Evolutionary conservation across 2,888 invertebrate genomes (phyloP).

Genomic region (Leptinotarsa tumamoca): DNA sequence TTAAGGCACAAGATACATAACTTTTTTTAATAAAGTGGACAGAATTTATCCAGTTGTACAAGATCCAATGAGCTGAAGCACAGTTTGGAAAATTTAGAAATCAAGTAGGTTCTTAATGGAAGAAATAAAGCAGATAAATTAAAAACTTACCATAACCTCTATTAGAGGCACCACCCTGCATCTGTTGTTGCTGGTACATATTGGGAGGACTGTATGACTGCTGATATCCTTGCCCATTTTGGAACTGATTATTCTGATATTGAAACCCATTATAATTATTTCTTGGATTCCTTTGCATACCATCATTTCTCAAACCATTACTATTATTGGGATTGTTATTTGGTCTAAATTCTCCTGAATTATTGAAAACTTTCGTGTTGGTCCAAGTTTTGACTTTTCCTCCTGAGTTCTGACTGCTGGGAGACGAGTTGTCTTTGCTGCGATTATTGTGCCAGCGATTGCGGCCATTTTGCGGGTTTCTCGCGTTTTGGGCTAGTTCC

Average conservation of each 20-base stretch:
- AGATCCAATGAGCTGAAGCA: too few species aligned
- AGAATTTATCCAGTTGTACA: too few species aligned
- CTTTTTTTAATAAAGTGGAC: too few species aligned
- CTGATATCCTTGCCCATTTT: slow-evolving; percentile 61
- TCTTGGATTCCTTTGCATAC: slow-evolving; percentile 68
- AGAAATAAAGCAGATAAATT: background rate
- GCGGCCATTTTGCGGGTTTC: slow-evolving; percentile 66
- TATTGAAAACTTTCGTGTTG: slow-evolving; percentile 43
- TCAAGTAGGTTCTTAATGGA: too few species aligned
- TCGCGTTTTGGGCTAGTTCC: slow-evolving; percentile 67
- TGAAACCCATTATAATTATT: slow-evolving; percentile 70
- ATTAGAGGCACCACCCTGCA: slow-evolving; percentile 41
- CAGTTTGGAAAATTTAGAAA: too few species aligned
- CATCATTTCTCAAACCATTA: slow-evolving; percentile 69
- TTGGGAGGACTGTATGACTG: slow-evolving; percentile 57
- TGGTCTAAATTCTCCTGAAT: slow-evolving; percentile 48
- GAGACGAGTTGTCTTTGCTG: slow-evolving; percentile 69
- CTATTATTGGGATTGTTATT: slow-evolving; percentile 58
- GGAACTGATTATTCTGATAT: slow-evolving; percentile 70
- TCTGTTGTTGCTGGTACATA: slow-evolving; percentile 54
- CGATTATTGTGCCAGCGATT: slow-evolving; percentile 69
- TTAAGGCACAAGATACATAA: too few species aligned
- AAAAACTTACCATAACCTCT: slow-evolving; percentile 53
- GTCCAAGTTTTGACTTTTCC: slow-evolving; percentile 54
- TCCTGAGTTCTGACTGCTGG: slow-evolving; percentile 65